These are phyloP conservation scores for Erinaceus europaeus DNA, from an alignment of 2,113 vertebrate species.

Conservation along the genomic window DNA sequence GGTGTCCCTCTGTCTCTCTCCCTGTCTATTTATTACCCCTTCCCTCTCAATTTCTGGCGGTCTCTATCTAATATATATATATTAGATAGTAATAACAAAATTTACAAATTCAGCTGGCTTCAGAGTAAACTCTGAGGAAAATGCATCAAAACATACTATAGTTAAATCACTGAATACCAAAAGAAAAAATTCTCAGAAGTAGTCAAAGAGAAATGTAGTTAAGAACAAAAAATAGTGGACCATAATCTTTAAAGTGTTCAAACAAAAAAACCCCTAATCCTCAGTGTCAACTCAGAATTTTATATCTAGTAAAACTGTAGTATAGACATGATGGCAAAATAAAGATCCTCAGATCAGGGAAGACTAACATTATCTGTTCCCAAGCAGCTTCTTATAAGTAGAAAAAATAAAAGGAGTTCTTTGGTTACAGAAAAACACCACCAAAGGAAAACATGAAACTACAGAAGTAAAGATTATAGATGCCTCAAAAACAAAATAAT, in stretches of 20 bases:
- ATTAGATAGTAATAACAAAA: no score
- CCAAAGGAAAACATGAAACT: neutral
- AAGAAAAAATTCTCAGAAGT: neutral
- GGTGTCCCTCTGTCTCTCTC: no score
- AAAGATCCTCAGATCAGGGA: neutral
- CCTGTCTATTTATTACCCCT: no score
- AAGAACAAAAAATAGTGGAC: neutral
- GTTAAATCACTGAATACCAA: neutral
- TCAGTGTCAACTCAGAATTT: conserved; percentile 20
- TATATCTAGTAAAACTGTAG: conserved; percentile 2
- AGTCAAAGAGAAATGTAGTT: neutral
- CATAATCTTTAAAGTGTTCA: neutral
- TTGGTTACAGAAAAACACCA: neutral
- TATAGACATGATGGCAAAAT: neutral
- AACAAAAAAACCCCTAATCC: neutral
- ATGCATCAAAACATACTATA: no score
- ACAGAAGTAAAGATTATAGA: neutral
- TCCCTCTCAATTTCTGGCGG: no score
- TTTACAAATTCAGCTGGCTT: no score
- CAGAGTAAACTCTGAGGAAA: no score
- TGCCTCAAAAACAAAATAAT: neutral
- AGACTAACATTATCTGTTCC: neutral
- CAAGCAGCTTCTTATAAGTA: neutral
- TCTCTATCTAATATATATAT: no score
- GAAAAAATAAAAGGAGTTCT: neutral